A percentile compares a stretch with the other conserved stretches of the same genome.
phyloP scores from a whole-genome alignment of 2,113 vertebrate species.

The Phaetusa simplex region DNA sequence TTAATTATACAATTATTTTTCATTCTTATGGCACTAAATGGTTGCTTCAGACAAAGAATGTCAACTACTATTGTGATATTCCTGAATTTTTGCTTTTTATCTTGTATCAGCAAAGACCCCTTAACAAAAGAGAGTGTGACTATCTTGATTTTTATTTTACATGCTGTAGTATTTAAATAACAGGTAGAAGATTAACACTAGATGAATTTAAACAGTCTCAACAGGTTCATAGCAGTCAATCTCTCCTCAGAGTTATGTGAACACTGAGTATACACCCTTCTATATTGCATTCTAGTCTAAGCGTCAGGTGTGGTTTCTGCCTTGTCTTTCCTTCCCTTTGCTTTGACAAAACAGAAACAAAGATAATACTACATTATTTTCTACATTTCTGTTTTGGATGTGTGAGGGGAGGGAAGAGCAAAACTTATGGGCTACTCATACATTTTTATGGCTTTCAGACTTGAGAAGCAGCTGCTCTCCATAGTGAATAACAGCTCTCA shows the following conservation, averaged over 20 bases:
- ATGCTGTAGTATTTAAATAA: neutral
- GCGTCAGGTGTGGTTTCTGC: neutral
- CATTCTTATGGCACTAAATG: neutral
- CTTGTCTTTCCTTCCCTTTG: neutral
- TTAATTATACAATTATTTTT: conserved; percentile 3
- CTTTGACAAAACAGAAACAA: neutral
- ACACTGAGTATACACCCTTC: neutral
- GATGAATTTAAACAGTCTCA: neutral
- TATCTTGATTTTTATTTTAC: neutral
- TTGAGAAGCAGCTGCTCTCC: neutral
- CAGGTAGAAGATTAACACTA: neutral
- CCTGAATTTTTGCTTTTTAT: neutral
- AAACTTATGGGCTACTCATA: neutral
- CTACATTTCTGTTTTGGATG: neutral
- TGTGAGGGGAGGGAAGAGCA: neutral
- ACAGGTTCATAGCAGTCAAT: neutral
- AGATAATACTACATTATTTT: neutral
- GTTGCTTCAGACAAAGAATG: neutral
- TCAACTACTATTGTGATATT: neutral
- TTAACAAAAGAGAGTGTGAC: neutral
- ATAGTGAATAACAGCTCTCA: neutral
- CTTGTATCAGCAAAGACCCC: neutral
- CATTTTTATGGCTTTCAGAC: neutral
- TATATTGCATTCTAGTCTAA: neutral
- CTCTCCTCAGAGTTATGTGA: neutral